These are phyloP conservation scores for Apodemus speciosus DNA, from an alignment of 2,113 vertebrate genomes.

Conservation along the genomic window DNA sequence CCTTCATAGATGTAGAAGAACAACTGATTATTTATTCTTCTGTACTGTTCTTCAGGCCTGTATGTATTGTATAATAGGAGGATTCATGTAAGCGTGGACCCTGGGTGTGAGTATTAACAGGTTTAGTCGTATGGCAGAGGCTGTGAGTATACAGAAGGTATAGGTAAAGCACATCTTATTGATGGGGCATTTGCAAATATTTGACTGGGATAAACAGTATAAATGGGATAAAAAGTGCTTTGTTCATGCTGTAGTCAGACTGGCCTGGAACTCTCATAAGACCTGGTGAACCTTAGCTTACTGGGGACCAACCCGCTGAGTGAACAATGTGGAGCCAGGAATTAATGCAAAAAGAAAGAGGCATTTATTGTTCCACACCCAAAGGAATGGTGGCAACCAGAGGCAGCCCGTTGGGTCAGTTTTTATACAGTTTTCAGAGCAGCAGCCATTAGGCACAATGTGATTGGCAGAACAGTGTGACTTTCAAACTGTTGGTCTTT, in stretches of 20 bases:
- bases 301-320: too few relatives aligned
- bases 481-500: too few relatives aligned
- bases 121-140: background rate
- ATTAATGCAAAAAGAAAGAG: too few relatives aligned
- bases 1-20: background rate
- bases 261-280: background rate
- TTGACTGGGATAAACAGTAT: background rate
- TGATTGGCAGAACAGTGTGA: too few relatives aligned
- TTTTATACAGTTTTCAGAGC: too few relatives aligned
- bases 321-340: too few relatives aligned
- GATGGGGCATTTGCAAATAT: slow-evolving; percentile 4
- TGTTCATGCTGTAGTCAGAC: background rate
- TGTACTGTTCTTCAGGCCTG: background rate
- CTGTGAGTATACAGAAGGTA: background rate
- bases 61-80: background rate
- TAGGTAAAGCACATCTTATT: background rate
- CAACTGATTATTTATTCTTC: background rate
- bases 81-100: background rate
- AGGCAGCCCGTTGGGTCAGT: too few relatives aligned
- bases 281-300: too few relatives aligned
- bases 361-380: too few relatives aligned
- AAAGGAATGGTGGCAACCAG: too few relatives aligned
- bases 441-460: too few relatives aligned
- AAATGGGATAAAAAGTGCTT: background rate
- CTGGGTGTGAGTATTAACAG: background rate